Percentiles rank a stretch among this genome's conserved stretches.
Evolutionary conservation across 2,113 vertebrate species (phyloP).

Genomic region (Dasypus novemcinctus): DNA sequence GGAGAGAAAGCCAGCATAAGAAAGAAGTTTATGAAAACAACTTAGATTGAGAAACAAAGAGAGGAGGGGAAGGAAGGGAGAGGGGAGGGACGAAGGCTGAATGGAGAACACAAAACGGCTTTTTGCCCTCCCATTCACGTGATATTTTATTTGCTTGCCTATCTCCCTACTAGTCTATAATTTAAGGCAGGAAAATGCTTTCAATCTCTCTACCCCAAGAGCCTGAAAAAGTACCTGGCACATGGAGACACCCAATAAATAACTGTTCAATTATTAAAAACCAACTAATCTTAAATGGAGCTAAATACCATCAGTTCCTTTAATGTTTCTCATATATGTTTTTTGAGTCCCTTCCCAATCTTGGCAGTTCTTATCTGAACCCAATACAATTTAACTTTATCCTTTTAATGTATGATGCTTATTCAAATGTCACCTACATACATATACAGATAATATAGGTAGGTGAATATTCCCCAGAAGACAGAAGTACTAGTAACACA

Average conservation of each 20-base stretch:
- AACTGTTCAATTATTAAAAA: not conserved
- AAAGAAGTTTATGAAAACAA: too few species aligned
- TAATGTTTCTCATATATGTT: not conserved
- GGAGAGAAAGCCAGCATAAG: too few species aligned
- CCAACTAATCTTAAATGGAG: not conserved
- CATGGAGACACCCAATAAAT: not conserved
- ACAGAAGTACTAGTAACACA: not conserved
- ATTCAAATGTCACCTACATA: not conserved
- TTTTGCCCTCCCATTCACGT: too few species aligned
- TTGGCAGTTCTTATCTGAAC: not conserved
- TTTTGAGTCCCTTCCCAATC: not conserved
- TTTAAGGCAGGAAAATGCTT: not conserved
- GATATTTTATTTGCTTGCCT: not conserved
- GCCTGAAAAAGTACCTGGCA: not conserved
- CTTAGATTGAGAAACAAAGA: too few species aligned
- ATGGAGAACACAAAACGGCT: too few species aligned
- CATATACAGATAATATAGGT: not conserved
- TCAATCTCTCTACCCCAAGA: not conserved
- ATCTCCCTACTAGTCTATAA: not conserved
- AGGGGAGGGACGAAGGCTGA: too few species aligned
- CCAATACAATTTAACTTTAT: not conserved
- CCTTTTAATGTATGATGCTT: not conserved
- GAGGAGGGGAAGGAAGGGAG: too few species aligned
- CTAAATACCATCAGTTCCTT: not conserved
- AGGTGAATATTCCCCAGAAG: not conserved